These are phyloP conservation scores for Drosophila merina DNA, from an alignment of 2,888 invertebrate species.

Conservation along the genomic window DNA sequence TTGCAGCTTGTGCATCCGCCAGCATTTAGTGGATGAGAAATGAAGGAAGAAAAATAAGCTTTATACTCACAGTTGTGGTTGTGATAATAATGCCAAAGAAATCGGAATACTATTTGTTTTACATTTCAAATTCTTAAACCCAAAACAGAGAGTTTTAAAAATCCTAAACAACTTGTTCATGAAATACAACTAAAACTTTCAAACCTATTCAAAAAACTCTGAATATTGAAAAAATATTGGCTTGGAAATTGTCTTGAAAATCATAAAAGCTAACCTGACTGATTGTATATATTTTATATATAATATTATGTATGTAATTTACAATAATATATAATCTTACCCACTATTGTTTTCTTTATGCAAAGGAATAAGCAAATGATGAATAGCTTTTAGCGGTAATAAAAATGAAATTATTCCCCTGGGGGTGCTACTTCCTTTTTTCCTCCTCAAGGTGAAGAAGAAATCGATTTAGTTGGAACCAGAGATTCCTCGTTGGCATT, in stretches of 20 bases:
- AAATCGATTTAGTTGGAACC: constrained; percentile 24
- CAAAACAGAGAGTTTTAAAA: neutral
- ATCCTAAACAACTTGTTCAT: neutral
- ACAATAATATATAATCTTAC: neutral
- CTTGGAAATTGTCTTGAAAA: too few species aligned
- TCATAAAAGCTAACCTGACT: too few species aligned
- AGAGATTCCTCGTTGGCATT: constrained; percentile 5
- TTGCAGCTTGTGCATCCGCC: constrained; percentile 52
- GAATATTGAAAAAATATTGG: too few species aligned
- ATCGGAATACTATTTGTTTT: neutral
- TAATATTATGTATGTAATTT: too few species aligned
- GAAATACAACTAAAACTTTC: too few species aligned
- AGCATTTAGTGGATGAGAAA: constrained; percentile 40
- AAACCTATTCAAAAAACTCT: too few species aligned
- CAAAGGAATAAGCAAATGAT: constrained; percentile 28
- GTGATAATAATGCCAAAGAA: constrained; percentile 1
- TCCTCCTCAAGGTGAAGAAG: neutral
- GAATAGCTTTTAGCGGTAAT: constrained; percentile 38
- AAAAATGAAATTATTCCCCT: constrained; percentile 30
- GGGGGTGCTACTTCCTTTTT: neutral
- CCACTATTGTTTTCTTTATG: neutral
- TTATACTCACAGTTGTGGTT: constrained; percentile 12
- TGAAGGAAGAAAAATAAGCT: constrained; percentile 14
- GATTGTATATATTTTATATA: too few species aligned
- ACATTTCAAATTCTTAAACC: too few species aligned